These are phyloP conservation scores for Agelastica alni DNA, from an alignment of 2,888 invertebrate species.

Conservation along the genomic window DNA sequence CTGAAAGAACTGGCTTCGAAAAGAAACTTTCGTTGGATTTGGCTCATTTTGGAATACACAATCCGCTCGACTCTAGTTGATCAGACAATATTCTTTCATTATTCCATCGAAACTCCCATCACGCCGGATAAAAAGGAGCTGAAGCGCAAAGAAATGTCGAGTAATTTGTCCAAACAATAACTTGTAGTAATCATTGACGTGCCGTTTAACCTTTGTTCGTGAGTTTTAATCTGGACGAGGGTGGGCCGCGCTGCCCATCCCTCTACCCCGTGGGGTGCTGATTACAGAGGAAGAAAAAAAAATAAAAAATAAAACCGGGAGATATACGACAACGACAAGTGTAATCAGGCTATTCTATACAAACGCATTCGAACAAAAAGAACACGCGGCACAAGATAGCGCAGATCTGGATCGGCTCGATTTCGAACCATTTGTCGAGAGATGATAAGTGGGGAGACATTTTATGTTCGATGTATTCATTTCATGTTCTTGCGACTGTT, in stretches of 20 bases:
- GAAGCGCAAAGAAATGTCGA: slow-evolving; percentile 32
- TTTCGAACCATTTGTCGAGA: too few species aligned
- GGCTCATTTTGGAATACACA: too few species aligned
- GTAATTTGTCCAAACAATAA: slow-evolving; percentile 27
- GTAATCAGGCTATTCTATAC: slow-evolving; percentile 50
- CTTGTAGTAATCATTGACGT: slow-evolving; percentile 36
- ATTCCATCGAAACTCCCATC: background rate
- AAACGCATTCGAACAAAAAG: slow-evolving; percentile 46
- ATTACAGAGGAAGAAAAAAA: slow-evolving; percentile 40
- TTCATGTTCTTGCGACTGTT: too few species aligned
- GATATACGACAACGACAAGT: slow-evolving; percentile 45
- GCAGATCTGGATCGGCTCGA: background rate
- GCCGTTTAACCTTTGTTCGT: slow-evolving; percentile 53
- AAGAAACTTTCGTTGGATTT: too few species aligned
- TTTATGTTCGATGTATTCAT: too few species aligned
- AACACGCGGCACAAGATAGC: too few species aligned
- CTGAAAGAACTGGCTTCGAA: too few species aligned
- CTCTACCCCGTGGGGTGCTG: slow-evolving; percentile 34
- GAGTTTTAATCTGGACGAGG: slow-evolving; percentile 52
- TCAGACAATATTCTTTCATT: too few species aligned
- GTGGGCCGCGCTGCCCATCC: slow-evolving; percentile 39
- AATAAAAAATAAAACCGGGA: slow-evolving; percentile 13
- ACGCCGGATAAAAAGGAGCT: slow-evolving; percentile 22
- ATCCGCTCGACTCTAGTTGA: too few species aligned
- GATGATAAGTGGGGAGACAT: too few species aligned